Base-by-base conservation (phyloP, 2,888 invertebrate species). In the Melanostoma mellinum region DNA sequence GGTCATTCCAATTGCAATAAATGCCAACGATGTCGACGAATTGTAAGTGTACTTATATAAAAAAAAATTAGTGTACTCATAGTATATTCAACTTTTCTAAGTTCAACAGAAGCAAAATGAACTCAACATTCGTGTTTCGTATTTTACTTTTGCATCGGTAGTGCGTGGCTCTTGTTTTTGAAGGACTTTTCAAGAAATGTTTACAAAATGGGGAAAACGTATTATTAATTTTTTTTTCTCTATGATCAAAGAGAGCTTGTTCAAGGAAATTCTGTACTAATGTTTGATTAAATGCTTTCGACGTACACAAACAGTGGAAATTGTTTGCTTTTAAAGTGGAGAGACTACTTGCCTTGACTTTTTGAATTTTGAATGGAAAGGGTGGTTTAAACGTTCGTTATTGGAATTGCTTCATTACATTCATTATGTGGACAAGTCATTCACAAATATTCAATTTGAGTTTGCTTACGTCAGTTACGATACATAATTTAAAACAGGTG, bases 1-100 rank as follows among this genome's bases (percentile, higher is more conserved):
- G 58, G 81, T 87, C 38, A 86, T 88, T 65, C 87, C 87, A 35
- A 86, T 87, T 58, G 86, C 86, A 44, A 86, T 86, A 72, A 63
- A 85, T 3, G 63, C 48, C 76, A 78, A 77, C 30, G 87, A 86
- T 6, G 63, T 50, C 76, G 80, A 77, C 30, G 87, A 86, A 40
- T 75, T 77, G 88, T 87, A 86, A 85, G 87, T 87, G 44, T 48
- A 44, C 20, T 58, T 48, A n/a, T 40, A 1, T 4, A 33, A 30
- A n/a, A 60, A 60, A 35, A 3, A 9, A 3, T 48, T 48, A 63
- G 38, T n/a, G 50, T 50, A 10, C 48, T 35, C 63, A 50, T 48
- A 38, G 48, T 48, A 30, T 48, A 48, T 5, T 63, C 38, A 36
- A 46, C 60, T 46, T 10, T 36, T n/a, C 36, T 48, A 36, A 61